Evolutionary conservation across 2,888 invertebrate species (phyloP).

Genomic region (Ectropis crepuscularia): DNA sequence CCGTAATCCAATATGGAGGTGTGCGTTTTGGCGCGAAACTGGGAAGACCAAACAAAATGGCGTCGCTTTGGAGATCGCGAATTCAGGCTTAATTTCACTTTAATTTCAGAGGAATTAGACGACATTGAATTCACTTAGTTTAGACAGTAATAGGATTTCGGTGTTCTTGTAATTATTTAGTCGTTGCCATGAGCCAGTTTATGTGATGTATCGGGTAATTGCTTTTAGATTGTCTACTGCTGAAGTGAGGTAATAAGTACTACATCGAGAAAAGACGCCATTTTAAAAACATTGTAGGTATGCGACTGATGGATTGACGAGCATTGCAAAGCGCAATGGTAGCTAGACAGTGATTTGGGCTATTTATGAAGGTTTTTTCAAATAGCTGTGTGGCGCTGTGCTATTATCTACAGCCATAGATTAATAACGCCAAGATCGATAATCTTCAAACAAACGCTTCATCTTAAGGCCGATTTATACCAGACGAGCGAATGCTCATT

Average conservation of each 20-base stretch:
- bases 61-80: constrained; percentile 41
- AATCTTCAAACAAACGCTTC: too few relatives aligned
- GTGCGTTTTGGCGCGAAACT: constrained; percentile 16
- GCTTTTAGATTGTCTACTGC: constrained; percentile 19
- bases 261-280: background rate
- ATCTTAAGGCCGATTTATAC: too few relatives aligned
- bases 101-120: constrained; percentile 46
- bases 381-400: too few relatives aligned
- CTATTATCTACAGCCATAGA: too few relatives aligned
- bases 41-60: constrained; percentile 44
- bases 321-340: too few relatives aligned
- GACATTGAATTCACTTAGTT: constrained; percentile 42
- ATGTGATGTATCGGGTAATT: constrained; percentile 25
- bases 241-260: constrained; percentile 9
- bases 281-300: too few relatives aligned
- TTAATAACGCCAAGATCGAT: too few relatives aligned
- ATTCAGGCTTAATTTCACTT: constrained; percentile 49
- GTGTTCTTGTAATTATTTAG: constrained; percentile 40
- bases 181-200: constrained; percentile 27
- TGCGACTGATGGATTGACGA: too few relatives aligned
- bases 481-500: too few relatives aligned
- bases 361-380: too few relatives aligned
- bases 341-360: too few relatives aligned
- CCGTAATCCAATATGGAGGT: constrained; percentile 20
- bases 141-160: constrained; percentile 42